Conservation (phyloP, 2,113 vertebrate species). For the Sapayoa aenigma region DNA sequence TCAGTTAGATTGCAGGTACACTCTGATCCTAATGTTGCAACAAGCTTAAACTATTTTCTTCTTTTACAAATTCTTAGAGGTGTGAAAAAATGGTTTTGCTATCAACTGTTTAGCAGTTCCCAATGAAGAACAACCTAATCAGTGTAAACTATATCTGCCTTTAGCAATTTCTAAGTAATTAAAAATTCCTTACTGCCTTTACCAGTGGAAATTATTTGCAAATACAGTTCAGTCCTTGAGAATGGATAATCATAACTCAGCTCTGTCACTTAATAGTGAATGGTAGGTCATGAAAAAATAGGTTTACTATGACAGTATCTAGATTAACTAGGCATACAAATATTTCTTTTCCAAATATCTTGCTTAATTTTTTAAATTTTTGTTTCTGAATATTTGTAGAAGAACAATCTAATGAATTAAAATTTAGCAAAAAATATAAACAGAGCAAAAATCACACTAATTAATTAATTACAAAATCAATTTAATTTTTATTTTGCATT, state of each 20-base stretch:
- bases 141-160: background rate
- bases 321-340: background rate
- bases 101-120: background rate
- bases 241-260: background rate
- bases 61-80: background rate
- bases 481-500: background rate
- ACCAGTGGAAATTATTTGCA: background rate
- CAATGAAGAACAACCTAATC: background rate
- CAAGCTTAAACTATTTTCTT: background rate
- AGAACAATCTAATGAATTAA: background rate
- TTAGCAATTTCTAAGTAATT: background rate
- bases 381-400: background rate
- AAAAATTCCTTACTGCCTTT: background rate
- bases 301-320: background rate
- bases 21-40: background rate
- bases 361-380: background rate
- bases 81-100: background rate
- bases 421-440: background rate
- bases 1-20: background rate
- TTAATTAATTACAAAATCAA: background rate
- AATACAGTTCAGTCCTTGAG: background rate
- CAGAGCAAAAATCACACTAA: background rate
- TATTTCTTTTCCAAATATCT: background rate
- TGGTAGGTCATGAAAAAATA: background rate
- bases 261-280: background rate